phyloP scores from a whole-genome alignment of 2,797 vertebrate species.

The Emydoidea blandingii region DNA sequence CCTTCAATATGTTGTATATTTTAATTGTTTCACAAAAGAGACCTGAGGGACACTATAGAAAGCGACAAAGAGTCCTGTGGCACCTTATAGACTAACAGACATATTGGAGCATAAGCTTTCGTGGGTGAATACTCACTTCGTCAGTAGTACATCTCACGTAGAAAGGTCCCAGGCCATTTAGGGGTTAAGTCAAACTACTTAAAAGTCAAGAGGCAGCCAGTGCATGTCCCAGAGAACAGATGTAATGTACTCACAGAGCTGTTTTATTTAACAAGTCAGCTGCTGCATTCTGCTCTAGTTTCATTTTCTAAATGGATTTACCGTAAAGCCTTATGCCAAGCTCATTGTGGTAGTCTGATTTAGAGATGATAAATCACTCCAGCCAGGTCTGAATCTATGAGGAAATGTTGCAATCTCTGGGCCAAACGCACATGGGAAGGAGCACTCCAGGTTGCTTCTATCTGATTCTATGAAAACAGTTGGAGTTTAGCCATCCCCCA shows the following conservation, averaged over 20 bases:
- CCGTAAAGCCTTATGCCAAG: neutral
- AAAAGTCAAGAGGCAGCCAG: neutral
- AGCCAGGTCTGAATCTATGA: neutral
- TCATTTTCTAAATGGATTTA: neutral
- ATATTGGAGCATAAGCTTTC: too few relatives aligned
- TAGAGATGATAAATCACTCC: neutral
- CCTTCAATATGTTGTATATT: accelerated
- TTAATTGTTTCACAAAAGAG: neutral
- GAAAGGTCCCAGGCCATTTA: neutral
- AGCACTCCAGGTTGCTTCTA: neutral
- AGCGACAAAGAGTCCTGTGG: too few relatives aligned
- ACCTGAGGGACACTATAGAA: neutral
- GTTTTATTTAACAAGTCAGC: neutral
- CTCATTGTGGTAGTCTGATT: neutral
- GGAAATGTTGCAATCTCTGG: neutral
- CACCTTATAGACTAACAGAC: too few relatives aligned
- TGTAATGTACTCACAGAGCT: neutral
- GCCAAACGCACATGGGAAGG: neutral
- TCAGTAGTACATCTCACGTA: neutral
- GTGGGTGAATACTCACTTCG: too few relatives aligned
- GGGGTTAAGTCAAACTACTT: neutral
- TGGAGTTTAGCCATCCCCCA: neutral
- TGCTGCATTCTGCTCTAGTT: neutral
- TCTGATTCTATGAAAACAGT: neutral
- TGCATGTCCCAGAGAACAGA: neutral